These are phyloP conservation scores for Thalassophryne amazonica DNA, from an alignment of 2,797 vertebrate species.

Conservation along the genomic window DNA sequence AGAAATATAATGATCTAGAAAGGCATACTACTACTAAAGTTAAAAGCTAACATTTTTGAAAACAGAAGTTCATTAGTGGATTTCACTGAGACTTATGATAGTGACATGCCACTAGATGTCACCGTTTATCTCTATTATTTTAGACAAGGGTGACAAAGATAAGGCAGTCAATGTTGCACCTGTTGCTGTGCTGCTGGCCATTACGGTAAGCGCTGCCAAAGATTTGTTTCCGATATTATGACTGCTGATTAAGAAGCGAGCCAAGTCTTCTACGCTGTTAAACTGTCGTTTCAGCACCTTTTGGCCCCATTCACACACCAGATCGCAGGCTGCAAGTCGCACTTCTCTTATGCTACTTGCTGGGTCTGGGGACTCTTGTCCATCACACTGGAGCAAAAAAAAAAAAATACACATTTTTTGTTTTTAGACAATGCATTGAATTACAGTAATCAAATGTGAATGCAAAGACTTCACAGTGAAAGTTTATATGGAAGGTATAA, in stretches of 20 bases:
- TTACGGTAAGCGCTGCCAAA: slow-evolving; percentile 92
- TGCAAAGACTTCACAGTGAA: not conserved
- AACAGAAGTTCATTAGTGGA: no score
- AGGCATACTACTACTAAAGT: not conserved
- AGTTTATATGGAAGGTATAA: not conserved
- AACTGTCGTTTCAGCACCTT: slow-evolving; percentile 98
- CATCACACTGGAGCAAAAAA: slow-evolving; percentile 81
- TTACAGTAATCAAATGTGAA: not conserved
- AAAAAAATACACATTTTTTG: not conserved
- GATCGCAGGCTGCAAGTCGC: slow-evolving; percentile 90
- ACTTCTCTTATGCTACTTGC: slow-evolving; percentile 89
- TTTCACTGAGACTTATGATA: no score
- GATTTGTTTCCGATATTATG: slow-evolving; percentile 98
- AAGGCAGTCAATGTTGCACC: slow-evolving; percentile 69
- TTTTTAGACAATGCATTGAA: not conserved
- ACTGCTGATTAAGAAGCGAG: slow-evolving; percentile 96
- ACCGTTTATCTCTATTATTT: slow-evolving; percentile 2
- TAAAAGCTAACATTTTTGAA: no score
- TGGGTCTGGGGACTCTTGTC: slow-evolving; percentile 84
- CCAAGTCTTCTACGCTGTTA: slow-evolving; percentile 92
- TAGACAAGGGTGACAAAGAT: not conserved
- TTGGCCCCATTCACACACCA: slow-evolving; percentile 99
- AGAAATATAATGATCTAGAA: not conserved
- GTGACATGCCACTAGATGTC: slow-evolving; percentile 63
- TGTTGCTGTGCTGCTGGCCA: slow-evolving; percentile 88